These are phyloP conservation scores for Sphyrna mokarran DNA, from an alignment of 2,113 vertebrate genomes.

Conservation along the genomic window DNA sequence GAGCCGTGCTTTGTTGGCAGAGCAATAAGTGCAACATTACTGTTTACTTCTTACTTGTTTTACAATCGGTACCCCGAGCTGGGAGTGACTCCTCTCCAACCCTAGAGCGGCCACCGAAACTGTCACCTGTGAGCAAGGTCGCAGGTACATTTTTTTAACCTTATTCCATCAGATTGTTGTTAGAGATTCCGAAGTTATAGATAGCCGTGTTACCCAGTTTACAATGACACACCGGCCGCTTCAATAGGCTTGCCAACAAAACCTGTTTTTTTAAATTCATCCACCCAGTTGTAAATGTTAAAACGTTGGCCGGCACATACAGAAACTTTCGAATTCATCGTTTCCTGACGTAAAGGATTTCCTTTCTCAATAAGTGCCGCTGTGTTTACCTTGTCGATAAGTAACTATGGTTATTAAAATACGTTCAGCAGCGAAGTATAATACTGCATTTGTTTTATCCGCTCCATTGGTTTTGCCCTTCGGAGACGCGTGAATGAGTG, in stretches of 20 bases:
- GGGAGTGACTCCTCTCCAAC: not conserved
- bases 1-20: not conserved
- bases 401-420: not conserved
- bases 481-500: not conserved
- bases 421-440: not conserved
- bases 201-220: not conserved
- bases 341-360: not conserved
- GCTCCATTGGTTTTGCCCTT: not conserved
- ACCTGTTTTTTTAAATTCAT: not conserved
- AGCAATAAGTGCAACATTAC: not conserved
- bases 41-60: not conserved
- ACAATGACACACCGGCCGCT: not conserved
- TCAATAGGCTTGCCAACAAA: not conserved
- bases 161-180: not conserved
- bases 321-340: not conserved
- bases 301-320: not conserved
- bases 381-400: not conserved
- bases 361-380: not conserved
- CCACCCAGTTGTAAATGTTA: not conserved
- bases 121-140: not conserved
- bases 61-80: not conserved
- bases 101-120: not conserved
- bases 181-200: not conserved
- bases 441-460: not conserved
- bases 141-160: slow-evolving; percentile 4